These are phyloP conservation scores for Paramormyrops kingsleyae DNA, from an alignment of 2,113 vertebrate genomes.

Conservation along the genomic window DNA sequence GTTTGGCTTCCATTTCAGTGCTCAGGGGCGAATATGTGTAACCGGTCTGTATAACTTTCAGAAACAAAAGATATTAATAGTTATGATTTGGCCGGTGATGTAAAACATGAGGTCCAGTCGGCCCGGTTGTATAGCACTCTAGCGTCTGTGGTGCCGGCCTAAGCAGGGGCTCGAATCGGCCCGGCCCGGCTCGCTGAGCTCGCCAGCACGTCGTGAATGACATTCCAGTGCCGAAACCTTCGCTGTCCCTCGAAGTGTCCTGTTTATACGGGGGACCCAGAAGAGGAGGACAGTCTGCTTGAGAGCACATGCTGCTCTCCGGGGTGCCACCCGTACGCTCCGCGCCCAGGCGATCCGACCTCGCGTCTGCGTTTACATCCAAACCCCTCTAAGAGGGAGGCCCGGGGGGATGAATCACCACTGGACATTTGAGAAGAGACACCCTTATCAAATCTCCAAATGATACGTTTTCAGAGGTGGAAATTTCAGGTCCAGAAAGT, in stretches of 20 bases:
- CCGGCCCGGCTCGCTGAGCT: slow-evolving; percentile 87
- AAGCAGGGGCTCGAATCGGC: slow-evolving; percentile 86
- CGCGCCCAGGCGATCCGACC: slow-evolving; percentile 88
- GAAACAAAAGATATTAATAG: slow-evolving; percentile 97
- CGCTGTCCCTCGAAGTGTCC: slow-evolving; percentile 95
- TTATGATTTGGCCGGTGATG: slow-evolving; percentile 95
- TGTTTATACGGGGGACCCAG: slow-evolving; percentile 97
- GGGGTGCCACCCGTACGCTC: slow-evolving; percentile 69
- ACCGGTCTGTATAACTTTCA: slow-evolving; percentile 99
- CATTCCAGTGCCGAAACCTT: slow-evolving; percentile 68
- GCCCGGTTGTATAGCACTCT: slow-evolving; percentile 96
- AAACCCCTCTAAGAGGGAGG: slow-evolving; percentile 87
- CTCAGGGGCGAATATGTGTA: slow-evolving; percentile 99
- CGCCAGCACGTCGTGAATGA: slow-evolving; percentile 90
- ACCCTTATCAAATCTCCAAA: slow-evolving; percentile 69
- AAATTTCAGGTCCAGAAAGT: too few species aligned
- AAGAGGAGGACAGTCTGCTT: slow-evolving; percentile 91
- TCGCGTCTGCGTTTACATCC: slow-evolving; percentile 97
- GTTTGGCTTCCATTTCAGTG: slow-evolving; percentile 99
- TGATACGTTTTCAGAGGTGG: slow-evolving; percentile 39
- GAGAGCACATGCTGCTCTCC: slow-evolving; percentile 86
- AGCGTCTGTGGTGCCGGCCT: slow-evolving; percentile 96
- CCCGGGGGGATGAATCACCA: slow-evolving; percentile 98
- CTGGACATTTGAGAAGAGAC: slow-evolving; percentile 80
- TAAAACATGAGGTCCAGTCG: slow-evolving; percentile 92